Conservation (phyloP, 2,113 vertebrate genomes). For the Ptilorrhoa leucosticta region DNA sequence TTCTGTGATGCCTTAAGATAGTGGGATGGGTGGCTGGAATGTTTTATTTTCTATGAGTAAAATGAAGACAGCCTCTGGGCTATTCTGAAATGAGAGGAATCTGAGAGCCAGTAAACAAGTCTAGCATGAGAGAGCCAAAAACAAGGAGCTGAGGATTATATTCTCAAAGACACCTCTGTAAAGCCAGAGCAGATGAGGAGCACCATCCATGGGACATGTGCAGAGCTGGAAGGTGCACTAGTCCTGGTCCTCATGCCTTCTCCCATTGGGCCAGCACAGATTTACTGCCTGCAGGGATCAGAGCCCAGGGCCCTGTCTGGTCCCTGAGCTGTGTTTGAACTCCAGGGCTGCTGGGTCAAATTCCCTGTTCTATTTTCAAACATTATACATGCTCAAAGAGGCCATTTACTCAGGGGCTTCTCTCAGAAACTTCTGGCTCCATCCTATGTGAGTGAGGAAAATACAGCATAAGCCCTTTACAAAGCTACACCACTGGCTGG, state of each 20-base stretch:
- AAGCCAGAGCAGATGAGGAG: background rate
- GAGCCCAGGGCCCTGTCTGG: too few relatives aligned
- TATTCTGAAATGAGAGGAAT: background rate
- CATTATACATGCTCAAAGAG: background rate
- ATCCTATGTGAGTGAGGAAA: background rate
- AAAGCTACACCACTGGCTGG: background rate
- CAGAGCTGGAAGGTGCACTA: background rate
- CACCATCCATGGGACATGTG: accelerated
- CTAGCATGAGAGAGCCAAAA: background rate
- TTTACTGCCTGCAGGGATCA: background rate
- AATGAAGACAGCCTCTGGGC: background rate
- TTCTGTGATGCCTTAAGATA: background rate
- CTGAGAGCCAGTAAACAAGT: background rate
- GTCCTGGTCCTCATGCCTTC: accelerated
- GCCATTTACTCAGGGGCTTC: background rate
- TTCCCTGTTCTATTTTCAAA: background rate
- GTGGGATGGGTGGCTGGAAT: background rate
- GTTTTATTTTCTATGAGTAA: background rate
- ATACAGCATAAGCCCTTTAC: background rate
- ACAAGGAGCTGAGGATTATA: background rate
- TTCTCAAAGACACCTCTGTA: background rate
- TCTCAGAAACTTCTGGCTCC: background rate
- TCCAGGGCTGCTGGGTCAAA: background rate
- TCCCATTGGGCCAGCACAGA: background rate
- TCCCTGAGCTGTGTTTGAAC: background rate